Evolutionary conservation across 2,797 vertebrate genomes (phyloP), one percentile per base, ranked within the genome.

Genomic region (Mus spretus): DNA sequence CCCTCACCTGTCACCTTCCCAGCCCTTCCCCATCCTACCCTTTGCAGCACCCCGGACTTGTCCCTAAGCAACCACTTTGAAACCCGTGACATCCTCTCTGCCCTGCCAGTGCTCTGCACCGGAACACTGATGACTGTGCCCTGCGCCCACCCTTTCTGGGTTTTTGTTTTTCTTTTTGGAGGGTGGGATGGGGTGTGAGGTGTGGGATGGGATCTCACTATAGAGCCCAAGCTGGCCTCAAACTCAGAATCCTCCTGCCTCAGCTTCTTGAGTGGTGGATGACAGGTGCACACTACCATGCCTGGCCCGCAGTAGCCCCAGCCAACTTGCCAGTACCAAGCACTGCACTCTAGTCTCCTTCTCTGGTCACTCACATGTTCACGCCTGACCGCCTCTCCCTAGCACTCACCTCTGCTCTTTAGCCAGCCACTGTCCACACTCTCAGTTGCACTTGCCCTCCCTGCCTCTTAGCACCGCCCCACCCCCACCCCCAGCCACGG

Each of bases 1-100:
- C 94, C 94, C 96, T 86, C 88, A 96, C 44, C 84, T 90, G 59
- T 96, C 95, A 97, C 96, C 96, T 92, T 89, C 59, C 84, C 93
- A 96, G 77, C 57, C 89, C 92, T 90, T 89, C 94, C 82, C 91
- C 59, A 26, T 24, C 22, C 44, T 93, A 91, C 83, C 93, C 96
- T 96, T 85, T n/a, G 77, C 63, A 67, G 94, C 2, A 13, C 80
- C 91, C 89, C 37, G 20, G 47, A 53, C 61, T 40, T 6, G 9
- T 94, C 81, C 75, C 83, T 65, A 9, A 80, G 14, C 79, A 72
- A 4, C 65, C 26, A 5, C 92, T 57, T 86, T 24, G 59, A 34
- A 61, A 20, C n/a, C 61, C 14, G 13, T 61, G 20, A 3, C 37
- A 19, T 3, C 34, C 78, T 88, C 40, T 50, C 61, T 19, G 4